Conservation (phyloP, 2,888 invertebrate species). For the Drosophila tripunctata region DNA sequence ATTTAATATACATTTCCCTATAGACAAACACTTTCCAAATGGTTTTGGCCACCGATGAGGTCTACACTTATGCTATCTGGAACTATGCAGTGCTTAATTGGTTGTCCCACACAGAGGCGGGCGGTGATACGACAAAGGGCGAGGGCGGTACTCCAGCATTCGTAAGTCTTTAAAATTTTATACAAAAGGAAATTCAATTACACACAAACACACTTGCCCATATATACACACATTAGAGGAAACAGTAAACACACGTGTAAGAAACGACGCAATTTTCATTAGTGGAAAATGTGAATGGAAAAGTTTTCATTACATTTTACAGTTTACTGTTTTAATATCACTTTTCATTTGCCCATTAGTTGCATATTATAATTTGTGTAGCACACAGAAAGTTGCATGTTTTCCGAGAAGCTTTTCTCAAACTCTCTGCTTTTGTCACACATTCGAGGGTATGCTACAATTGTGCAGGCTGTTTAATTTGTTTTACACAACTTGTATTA, state of each 20-base stretch:
- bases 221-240: background rate
- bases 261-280: conserved; percentile 36
- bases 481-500: conserved; percentile 12
- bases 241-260: background rate
- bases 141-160: conserved; percentile 94
- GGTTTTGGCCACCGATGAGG: conserved; percentile 96
- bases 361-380: conserved; percentile 4
- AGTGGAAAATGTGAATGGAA: conserved; percentile 31
- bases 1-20: conserved; percentile 1
- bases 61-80: conserved; percentile 96
- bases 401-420: background rate
- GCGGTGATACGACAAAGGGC: conserved; percentile 93
- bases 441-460: background rate
- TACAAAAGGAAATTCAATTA: conserved; percentile 34
- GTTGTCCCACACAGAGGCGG: conserved; percentile 96
- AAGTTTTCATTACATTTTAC: conserved; percentile 34
- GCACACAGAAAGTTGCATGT: conserved; percentile 11
- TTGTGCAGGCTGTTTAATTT: background rate
- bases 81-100: conserved; percentile 96
- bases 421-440: background rate
- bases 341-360: conserved; percentile 8
- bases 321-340: background rate
- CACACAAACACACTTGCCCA: background rate
- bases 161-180: conserved; percentile 86
- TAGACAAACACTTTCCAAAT: conserved; percentile 98